Percentiles rank a stretch among this genome's conserved stretches.
phyloP scores from a whole-genome alignment of 2,888 invertebrate species.

The Frankliniella fusca region DNA sequence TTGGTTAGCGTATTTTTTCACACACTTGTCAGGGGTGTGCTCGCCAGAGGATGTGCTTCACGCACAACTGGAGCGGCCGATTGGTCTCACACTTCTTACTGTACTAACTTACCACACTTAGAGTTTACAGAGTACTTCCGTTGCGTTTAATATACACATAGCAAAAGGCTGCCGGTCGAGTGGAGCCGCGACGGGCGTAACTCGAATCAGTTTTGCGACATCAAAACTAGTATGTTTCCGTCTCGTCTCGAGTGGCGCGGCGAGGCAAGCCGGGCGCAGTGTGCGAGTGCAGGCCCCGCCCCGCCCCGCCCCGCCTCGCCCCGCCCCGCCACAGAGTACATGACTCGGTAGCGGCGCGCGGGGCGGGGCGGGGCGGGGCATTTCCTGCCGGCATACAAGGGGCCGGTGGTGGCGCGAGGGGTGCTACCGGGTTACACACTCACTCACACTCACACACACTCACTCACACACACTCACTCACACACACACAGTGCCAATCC shows the following conservation, averaged over 20 bases:
- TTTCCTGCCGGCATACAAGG: background rate
- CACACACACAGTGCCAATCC: background rate
- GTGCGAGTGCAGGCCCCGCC: background rate
- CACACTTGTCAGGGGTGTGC: too few relatives aligned
- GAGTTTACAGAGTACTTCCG: too few relatives aligned
- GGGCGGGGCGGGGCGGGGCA: background rate
- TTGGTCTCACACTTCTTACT: too few relatives aligned
- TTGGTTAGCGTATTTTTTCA: too few relatives aligned
- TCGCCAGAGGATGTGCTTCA: too few relatives aligned
- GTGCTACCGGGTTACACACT: slow-evolving; percentile 9
- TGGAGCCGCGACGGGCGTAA: too few relatives aligned
- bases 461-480: background rate
- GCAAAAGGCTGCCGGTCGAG: background rate
- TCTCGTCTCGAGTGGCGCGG: background rate
- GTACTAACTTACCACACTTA: too few relatives aligned
- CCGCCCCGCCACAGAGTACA: background rate
- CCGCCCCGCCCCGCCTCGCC: background rate
- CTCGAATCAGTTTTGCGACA: too few relatives aligned
- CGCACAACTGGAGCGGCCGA: too few relatives aligned
- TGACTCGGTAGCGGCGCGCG: background rate
- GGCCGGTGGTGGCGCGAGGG: background rate
- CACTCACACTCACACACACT: background rate
- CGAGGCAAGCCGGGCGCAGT: background rate
- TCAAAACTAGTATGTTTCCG: background rate
- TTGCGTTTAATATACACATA: background rate